Evolutionary conservation across 2,113 vertebrate species (phyloP).

Genomic region (Misgurnus mizolepis): DNA sequence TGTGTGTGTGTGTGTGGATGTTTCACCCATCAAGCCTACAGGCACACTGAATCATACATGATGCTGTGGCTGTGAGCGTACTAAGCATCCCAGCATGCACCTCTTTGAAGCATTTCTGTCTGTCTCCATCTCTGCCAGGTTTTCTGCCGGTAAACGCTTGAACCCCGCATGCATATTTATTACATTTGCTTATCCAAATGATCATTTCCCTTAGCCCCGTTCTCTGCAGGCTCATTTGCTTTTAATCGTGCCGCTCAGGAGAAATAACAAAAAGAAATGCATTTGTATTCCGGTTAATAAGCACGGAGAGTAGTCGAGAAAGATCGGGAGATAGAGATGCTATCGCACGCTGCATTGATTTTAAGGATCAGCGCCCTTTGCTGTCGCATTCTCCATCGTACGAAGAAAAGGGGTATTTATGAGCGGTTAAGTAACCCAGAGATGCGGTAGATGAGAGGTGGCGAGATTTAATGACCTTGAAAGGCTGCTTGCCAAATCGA

Average conservation of each 20-base stretch:
- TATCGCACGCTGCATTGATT: constrained; percentile 4
- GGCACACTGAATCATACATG: constrained; percentile 56
- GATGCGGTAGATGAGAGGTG: neutral
- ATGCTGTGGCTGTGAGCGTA: constrained; percentile 34
- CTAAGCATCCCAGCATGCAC: constrained; percentile 16
- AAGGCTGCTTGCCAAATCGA: neutral
- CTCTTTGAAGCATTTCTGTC: neutral
- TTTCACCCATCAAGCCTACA: constrained; percentile 35
- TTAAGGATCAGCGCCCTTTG: constrained; percentile 16
- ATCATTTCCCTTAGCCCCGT: constrained; percentile 22
- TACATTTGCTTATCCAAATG: constrained; percentile 65
- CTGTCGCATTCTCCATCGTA: neutral
- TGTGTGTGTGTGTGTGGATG: constrained; percentile 3
- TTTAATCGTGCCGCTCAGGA: constrained; percentile 40
- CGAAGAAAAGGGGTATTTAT: constrained; percentile 11
- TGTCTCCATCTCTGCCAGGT: constrained; percentile 4
- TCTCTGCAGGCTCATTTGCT: constrained; percentile 31
- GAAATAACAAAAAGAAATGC: constrained; percentile 19
- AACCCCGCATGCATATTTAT: constrained; percentile 63
- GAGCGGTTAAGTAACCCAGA: neutral
- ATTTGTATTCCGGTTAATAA: constrained; percentile 35
- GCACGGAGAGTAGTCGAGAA: neutral
- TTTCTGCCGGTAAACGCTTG: constrained; percentile 3
- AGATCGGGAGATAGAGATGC: neutral
- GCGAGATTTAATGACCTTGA: constrained; percentile 28